Conservation (phyloP, 2,113 vertebrate genomes). For the Illadopsis cleaveri region DNA sequence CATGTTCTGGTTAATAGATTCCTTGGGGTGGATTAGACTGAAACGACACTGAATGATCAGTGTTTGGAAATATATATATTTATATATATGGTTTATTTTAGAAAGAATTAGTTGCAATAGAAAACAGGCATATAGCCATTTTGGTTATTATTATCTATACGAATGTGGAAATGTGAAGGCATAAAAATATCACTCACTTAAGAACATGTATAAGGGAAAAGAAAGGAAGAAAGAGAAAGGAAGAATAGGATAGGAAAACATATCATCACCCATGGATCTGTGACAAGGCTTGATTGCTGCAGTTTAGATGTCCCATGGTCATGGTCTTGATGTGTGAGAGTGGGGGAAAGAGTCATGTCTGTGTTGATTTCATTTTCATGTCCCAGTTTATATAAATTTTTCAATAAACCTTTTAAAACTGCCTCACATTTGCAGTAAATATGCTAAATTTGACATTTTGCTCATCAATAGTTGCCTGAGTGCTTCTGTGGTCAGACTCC, state of each 20-base stretch:
- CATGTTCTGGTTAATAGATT: not conserved
- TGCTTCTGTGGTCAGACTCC: not conserved
- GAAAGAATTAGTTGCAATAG: not conserved
- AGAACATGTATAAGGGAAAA: not conserved
- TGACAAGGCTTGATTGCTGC: not conserved
- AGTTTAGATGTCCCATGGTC: not conserved
- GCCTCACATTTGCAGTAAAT: not conserved
- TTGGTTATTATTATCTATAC: not conserved
- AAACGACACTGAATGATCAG: not conserved
- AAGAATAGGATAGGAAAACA: not conserved
- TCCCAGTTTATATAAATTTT: not conserved
- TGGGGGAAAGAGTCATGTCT: not conserved
- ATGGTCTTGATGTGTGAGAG: fast-evolving
- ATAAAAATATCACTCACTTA: not conserved
- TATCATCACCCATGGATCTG: not conserved
- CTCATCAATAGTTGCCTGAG: not conserved
- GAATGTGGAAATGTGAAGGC: not conserved
- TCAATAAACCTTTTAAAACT: not conserved
- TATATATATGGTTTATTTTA: not conserved
- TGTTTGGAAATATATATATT: not conserved
- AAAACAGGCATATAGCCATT: not conserved
- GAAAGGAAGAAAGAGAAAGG: not conserved
- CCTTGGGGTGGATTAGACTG: not conserved
- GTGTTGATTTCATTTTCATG: not conserved
- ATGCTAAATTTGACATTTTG: not conserved